Percentiles rank a stretch among this genome's conserved stretches.
phyloP scores from a whole-genome alignment of 2,888 invertebrate genomes.

The Entomobrya proxima region DNA sequence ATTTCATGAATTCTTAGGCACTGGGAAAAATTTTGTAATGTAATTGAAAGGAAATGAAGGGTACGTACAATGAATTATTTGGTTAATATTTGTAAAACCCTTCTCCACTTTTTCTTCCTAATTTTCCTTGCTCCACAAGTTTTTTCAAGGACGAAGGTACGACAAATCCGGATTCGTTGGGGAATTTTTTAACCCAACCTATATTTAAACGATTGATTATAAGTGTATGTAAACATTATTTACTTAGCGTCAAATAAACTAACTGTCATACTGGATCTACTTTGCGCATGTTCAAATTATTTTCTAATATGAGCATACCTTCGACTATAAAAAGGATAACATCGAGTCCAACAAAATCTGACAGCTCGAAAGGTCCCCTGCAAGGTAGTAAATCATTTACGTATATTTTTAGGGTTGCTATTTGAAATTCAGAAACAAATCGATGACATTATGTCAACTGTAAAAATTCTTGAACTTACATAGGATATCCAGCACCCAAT shows the following conservation, averaged over 20 bases:
- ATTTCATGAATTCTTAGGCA: background rate
- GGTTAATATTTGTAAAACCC: constrained; percentile 81
- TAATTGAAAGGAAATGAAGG: too few species aligned
- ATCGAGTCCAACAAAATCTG: constrained; percentile 90
- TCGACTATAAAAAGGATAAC: constrained; percentile 86
- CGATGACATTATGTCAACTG: background rate
- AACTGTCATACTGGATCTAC: too few species aligned
- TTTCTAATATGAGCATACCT: constrained; percentile 78
- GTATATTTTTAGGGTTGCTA: background rate
- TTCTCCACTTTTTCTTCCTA: constrained; percentile 80
- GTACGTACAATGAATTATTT: too few species aligned
- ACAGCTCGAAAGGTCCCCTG: constrained; percentile 87
- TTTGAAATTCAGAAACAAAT: background rate
- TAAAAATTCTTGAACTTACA: constrained; percentile 78
- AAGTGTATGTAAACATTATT: background rate
- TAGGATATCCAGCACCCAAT: constrained; percentile 90
- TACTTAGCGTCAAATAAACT: too few species aligned
- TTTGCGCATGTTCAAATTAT: too few species aligned
- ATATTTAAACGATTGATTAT: constrained; percentile 61
- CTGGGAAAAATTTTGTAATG: too few species aligned
- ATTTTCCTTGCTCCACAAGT: constrained; percentile 80
- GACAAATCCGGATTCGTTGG: constrained; percentile 77
- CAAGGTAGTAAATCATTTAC: background rate
- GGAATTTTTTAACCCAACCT: constrained; percentile 80
- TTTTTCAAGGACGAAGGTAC: constrained; percentile 77